A percentile compares a stretch with the other conserved stretches of the same genome.
phyloP scores from a whole-genome alignment of 2,797 vertebrate species.

The Linurgus olivaceus region DNA sequence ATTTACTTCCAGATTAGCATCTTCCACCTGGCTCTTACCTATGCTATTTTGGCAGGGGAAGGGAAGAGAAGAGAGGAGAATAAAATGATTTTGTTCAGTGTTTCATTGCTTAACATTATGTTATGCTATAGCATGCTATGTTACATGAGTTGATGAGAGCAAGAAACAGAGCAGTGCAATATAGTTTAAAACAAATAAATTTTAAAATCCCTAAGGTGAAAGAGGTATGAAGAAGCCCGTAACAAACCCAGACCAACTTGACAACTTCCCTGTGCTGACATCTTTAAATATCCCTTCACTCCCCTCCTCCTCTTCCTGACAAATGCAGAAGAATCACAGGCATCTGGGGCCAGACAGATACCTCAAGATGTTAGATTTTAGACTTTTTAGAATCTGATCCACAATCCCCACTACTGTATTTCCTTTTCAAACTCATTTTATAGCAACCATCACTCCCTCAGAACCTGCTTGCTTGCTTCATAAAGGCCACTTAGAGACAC shows the following conservation, averaged over 20 bases:
- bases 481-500: neutral
- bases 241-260: neutral
- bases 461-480: neutral
- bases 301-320: neutral
- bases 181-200: neutral
- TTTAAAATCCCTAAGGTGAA: neutral
- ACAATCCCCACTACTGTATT: neutral
- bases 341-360: neutral
- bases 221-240: neutral
- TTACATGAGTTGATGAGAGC: neutral
- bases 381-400: neutral
- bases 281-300: neutral
- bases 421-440: slow-evolving; percentile 17
- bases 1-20: slow-evolving; percentile 2
- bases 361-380: neutral
- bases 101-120: neutral
- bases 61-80: neutral
- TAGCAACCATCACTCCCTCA: neutral
- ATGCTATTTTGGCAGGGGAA: neutral
- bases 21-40: slow-evolving; percentile 16
- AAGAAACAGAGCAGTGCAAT: neutral
- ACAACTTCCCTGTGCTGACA: neutral
- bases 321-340: neutral
- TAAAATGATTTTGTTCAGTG: slow-evolving; percentile 17
- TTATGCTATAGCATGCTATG: neutral